Conservation (phyloP, 2,888 invertebrate genomes). For the Meandrusa payeni region DNA sequence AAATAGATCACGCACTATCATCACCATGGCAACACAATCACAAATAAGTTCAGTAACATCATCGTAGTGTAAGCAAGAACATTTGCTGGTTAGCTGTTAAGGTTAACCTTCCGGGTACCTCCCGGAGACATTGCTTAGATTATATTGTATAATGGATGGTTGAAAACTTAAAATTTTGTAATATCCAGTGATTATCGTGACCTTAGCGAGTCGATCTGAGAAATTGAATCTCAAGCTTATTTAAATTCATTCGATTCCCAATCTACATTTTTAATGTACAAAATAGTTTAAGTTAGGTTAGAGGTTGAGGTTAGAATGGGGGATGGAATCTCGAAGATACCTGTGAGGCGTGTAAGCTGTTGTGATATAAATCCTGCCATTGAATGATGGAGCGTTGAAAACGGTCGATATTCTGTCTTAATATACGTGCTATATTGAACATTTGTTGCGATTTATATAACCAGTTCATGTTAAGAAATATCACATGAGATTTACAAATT, state of each 20-base stretch:
- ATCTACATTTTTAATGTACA: slow-evolving; percentile 16
- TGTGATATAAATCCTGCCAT: slow-evolving; percentile 39
- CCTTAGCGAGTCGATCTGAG: background rate
- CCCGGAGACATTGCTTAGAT: slow-evolving; percentile 19
- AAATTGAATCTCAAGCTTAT: background rate
- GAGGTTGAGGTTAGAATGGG: slow-evolving; percentile 4
- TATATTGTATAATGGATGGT: background rate
- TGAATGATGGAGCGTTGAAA: slow-evolving; percentile 25
- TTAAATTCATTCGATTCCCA: slow-evolving; percentile 1
- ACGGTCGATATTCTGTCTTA: slow-evolving; percentile 20
- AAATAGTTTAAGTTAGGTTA: slow-evolving; percentile 19
- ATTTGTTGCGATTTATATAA: too few relatives aligned
- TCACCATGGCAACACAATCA: slow-evolving; percentile 4
- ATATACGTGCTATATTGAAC: slow-evolving; percentile 17
- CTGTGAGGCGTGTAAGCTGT: slow-evolving; percentile 30
- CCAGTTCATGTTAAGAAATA: too few relatives aligned
- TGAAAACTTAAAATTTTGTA: background rate
- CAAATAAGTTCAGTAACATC: background rate
- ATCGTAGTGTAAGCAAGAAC: background rate
- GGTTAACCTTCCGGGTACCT: slow-evolving; percentile 19
- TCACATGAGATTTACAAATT: too few relatives aligned
- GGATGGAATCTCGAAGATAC: slow-evolving; percentile 5
- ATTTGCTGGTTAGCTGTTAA: background rate
- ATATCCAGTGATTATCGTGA: background rate
- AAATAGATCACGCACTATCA: slow-evolving; percentile 2